Evolutionary conservation across 2,888 invertebrate species (phyloP), one percentile per base, ranked within the genome.

Genomic region (Coleophora flavipennella): DNA sequence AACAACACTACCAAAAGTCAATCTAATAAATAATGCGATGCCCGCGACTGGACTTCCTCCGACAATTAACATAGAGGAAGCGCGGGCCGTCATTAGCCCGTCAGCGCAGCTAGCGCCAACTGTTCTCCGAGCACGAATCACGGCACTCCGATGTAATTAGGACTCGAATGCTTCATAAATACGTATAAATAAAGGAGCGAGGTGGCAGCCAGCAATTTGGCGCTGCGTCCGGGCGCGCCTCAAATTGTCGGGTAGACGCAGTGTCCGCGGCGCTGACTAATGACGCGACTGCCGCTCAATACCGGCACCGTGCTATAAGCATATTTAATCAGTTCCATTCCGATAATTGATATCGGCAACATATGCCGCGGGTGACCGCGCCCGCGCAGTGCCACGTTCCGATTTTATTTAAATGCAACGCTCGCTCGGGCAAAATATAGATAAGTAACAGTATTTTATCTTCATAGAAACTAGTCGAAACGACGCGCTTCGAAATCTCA

Each of bases 1-100:
- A 20, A 60, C 60, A 71, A 70, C 62, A 68, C 67, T 60, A 69
- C 65, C 67, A 69, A 72, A 76, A 71, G 58, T 64, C 65, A 59
- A 71, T 69, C 70, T 69, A 74, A 78, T 76, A 71, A 77, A 75
- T 75, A 75, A 76, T 77, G 70, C 69, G 76, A 76, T 71, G 75
- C 67, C 64, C 55, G 62, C 59, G 67, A 65, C 72, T 71, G 61
- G 67, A 78, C 78, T 78, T 77, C 77, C 76, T 76, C 72, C 54
- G 63, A 67, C 76, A 77, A 83, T 81, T 81, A 81, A 72, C 75
- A 67, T 69, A 68, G 83, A 79, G 84, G 84, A 84, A 84, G 73
- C 71, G 60, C 60, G 60, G 62, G 59, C 80, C 75, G 78, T 83
- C 80, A 83, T 83, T 84, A 83, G 55, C 66, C 71, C 77, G 80